Percentiles rank a stretch among this genome's conserved stretches.
phyloP scores from a whole-genome alignment of 2,797 vertebrate genomes.

The Aviceda cuculoides region DNA sequence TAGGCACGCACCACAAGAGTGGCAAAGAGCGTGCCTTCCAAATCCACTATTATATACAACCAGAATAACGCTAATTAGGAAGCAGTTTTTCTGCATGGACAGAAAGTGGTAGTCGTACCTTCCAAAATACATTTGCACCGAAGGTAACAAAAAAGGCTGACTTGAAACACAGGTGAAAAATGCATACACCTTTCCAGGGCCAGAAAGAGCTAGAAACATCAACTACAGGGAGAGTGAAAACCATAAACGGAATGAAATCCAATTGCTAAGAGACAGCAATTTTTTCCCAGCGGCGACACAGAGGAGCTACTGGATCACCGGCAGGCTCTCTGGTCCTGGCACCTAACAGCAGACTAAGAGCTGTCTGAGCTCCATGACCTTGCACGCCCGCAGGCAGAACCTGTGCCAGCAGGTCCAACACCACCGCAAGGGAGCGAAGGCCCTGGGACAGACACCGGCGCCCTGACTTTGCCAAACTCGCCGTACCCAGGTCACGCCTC shows the following conservation, averaged over 20 bases:
- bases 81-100: neutral
- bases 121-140: neutral
- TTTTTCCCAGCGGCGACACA: rapidly evolving
- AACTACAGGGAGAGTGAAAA: neutral
- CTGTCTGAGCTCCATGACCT: rapidly evolving
- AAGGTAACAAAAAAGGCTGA: neutral
- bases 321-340: neutral
- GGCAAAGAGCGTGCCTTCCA: neutral
- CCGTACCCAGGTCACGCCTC: rapidly evolving
- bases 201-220: neutral
- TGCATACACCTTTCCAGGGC: rapidly evolving
- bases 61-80: neutral
- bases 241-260: neutral
- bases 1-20: rapidly evolving
- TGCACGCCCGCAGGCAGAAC: neutral
- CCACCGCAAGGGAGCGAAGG: neutral
- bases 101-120: neutral
- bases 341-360: neutral
- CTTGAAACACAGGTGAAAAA: neutral
- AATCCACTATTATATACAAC: neutral
- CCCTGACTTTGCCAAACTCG: neutral
- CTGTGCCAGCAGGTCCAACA: neutral
- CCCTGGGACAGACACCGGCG: rapidly evolving
- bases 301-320: too few relatives aligned
- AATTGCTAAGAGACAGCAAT: rapidly evolving